Percentiles rank a stretch among this genome's conserved stretches.
Evolutionary conservation across 2,888 invertebrate genomes (phyloP).

Genomic region (Noctua comes): DNA sequence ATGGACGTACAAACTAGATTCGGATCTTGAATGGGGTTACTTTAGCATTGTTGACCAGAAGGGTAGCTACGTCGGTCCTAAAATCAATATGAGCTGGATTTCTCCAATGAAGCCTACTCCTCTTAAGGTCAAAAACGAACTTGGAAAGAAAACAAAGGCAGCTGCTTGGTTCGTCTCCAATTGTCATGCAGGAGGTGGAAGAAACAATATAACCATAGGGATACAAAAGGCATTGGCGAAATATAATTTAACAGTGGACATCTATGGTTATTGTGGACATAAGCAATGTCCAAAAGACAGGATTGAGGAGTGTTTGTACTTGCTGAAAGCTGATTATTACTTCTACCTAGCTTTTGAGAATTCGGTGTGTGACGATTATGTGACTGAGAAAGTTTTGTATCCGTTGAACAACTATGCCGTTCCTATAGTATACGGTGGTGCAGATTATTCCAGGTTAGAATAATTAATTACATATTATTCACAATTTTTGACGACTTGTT

Average conservation of each 20-base stretch:
- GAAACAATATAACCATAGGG: conserved; percentile 66
- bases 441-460: conserved; percentile 90
- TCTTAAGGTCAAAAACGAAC: conserved; percentile 66
- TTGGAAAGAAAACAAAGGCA: conserved; percentile 77
- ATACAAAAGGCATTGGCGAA: conserved; percentile 71
- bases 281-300: conserved; percentile 75
- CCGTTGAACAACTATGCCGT: conserved; percentile 90
- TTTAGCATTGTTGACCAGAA: conserved; percentile 75
- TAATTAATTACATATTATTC: background rate
- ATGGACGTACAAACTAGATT: conserved; percentile 83
- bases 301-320: conserved; percentile 75
- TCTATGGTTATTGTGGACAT: conserved; percentile 82
- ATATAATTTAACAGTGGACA: conserved; percentile 76
- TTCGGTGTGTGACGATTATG: conserved; percentile 80
- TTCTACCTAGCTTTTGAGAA: conserved; percentile 86
- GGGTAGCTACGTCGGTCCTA: conserved; percentile 79
- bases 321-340: conserved; percentile 79
- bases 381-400: conserved; percentile 81
- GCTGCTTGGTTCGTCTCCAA: conserved; percentile 84
- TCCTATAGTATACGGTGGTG: conserved; percentile 93
- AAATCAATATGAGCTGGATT: conserved; percentile 78
- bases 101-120: conserved; percentile 72
- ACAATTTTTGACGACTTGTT: background rate
- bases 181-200: conserved; percentile 72
- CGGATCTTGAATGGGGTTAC: conserved; percentile 78